Evolutionary conservation across 2,888 invertebrate genomes (phyloP), one percentile per base, ranked within the genome.

Genomic region (Callinectes sapidus): DNA sequence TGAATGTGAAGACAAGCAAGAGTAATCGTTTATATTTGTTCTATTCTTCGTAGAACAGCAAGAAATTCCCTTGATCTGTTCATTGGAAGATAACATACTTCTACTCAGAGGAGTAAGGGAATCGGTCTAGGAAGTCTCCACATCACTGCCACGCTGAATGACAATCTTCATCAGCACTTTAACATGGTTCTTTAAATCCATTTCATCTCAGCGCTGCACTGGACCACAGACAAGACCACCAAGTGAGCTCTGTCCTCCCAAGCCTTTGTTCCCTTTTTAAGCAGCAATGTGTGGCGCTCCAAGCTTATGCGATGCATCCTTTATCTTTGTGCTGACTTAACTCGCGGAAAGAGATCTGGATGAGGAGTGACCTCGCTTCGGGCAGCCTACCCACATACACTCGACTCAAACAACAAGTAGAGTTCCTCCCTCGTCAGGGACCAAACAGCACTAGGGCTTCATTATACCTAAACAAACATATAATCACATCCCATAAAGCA

Each of bases 391-490:
- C 28, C n/a, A n/a, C 18, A 3, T 23, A 61, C 61, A 61, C 71
- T 71, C 6, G 71, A 71, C 39, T 89, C 61, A 35, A 48, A 89
- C 32, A 71, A 71, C 71, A 71, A 71, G 71, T 28, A 28, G 71
- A 71, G 71, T n/a, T 71, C n/a, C 71, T 28, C 71, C 28, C 71
- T 71, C 71, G 71, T 23, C 28, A 28, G 71, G 71, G 28, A 71
- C 61, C 71, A 66, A 71, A 61, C 89, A 61, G 32, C 39, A 89
- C 23, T 42, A 32, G 23, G 71, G 77, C 18, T 90, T 48, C 77
- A 90, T 71, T 48, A 77, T 48, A 42, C 39, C 66, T 77, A 90
- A 54, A 90, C 54, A 90, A 54, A 90, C 54, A 90, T 90, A 90
- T 90, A 90, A 90, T 90, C 77, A 48, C 32, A 39, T 42, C 48